Evolutionary conservation across 1,140 invertebrate species (phyloP), one percentile per base, ranked within the genome.

Genomic region (Teleogryllus occipitalis): DNA sequence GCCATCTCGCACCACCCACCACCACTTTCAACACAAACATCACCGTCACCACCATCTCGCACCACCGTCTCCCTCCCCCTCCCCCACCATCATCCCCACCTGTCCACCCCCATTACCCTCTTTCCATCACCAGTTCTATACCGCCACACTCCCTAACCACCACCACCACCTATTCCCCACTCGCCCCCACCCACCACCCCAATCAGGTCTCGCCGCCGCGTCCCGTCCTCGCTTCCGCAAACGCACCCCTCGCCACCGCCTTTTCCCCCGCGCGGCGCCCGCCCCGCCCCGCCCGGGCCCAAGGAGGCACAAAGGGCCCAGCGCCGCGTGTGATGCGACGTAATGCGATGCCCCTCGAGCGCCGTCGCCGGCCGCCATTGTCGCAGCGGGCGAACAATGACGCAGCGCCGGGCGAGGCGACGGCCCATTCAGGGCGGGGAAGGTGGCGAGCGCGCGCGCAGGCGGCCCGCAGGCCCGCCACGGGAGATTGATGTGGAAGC

Each of bases 241-340:
- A 39, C 27, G 27, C 27, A 39, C 27, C 27, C 1, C 27, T 39
- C 27, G 54, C 54, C 54, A 65, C 54, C 10, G 54, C 54, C 54
- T 65, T 18, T 18, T 14, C 54, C 54, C 10, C 54, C 47, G 46
- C 12, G 5, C 27, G 27, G 27, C 27, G 5, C 27, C 27, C 27
- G 1, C 1, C 27, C 27, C 27, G 27, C 27, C 27, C 27, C 27
- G 27, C 27, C 5, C 22, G 76, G n/a, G 76, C 27, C 74, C n/a
- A 72, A 47, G 48, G 14, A 22, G 74, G 46, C 27, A 79, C 78
- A 79, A 79, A 79, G 78, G 73, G 21, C n/a, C 46, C 78, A 79
- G 47, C 74, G 78, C 73, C 39, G 15, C 78, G 78, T 75, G 78
- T 74, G 73, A 79, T 47, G 73, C 78, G 78, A 74, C 73, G 78